Evolutionary conservation across 2,888 invertebrate genomes (phyloP).

Genomic region (Chorisops tibialis): DNA sequence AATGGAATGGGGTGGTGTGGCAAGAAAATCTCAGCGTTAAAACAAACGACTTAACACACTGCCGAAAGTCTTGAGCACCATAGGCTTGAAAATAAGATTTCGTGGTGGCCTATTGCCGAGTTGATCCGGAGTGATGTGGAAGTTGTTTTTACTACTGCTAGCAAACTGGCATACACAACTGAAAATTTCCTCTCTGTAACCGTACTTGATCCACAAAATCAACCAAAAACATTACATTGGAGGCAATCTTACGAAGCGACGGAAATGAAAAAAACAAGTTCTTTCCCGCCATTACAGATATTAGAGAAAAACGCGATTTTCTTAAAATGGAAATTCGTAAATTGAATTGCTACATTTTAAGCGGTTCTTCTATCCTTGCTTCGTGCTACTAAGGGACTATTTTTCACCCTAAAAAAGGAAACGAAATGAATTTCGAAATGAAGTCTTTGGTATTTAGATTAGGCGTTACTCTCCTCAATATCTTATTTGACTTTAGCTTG

Average conservation of each 20-base stretch:
- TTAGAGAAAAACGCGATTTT: slow-evolving; percentile 22
- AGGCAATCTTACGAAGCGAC: background rate
- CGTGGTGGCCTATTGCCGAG: no score
- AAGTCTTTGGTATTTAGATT: background rate
- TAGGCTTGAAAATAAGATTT: no score
- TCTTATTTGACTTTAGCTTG: no score
- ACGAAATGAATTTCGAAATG: background rate
- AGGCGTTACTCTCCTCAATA: no score
- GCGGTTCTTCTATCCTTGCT: slow-evolving; percentile 22
- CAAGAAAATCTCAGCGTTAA: no score
- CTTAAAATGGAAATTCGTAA: slow-evolving; percentile 31
- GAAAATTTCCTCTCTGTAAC: background rate
- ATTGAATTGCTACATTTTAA: slow-evolving; percentile 32
- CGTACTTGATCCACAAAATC: background rate
- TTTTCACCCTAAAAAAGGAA: background rate
- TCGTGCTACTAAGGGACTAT: background rate
- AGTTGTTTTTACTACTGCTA: no score
- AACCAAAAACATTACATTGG: background rate
- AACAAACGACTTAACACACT: no score
- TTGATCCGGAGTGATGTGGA: no score
- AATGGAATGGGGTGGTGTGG: no score
- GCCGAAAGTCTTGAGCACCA: no score
- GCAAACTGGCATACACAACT: no score
- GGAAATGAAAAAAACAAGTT: background rate
- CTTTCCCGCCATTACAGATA: background rate